These are phyloP conservation scores for Aspidiotus rigidus DNA, from an alignment of 2,888 invertebrate species.

Conservation along the genomic window DNA sequence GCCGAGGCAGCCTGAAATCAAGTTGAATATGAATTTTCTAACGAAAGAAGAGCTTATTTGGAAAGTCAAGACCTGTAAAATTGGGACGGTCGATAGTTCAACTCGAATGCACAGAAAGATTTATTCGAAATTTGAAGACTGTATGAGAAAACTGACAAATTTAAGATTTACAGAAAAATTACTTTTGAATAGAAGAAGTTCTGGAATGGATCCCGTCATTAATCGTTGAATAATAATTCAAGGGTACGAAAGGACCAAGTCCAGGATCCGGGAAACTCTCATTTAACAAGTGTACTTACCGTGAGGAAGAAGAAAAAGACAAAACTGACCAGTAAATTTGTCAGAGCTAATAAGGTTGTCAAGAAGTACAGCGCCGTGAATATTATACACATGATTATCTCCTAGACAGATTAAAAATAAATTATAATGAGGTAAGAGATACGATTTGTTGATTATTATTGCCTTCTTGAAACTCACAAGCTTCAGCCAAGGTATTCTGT, in stretches of 20 bases:
- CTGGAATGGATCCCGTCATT: no score
- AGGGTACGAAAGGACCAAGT: neutral
- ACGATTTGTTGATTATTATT: no score
- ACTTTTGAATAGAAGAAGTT: no score
- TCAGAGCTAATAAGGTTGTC: slow-evolving; percentile 7
- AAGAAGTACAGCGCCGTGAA: slow-evolving; percentile 25
- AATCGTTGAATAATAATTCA: neutral
- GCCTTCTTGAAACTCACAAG: slow-evolving; percentile 48
- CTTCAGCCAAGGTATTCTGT: slow-evolving; percentile 76
- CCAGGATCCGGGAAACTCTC: neutral
- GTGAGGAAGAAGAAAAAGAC: slow-evolving; percentile 13
- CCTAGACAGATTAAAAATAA: slow-evolving; percentile 19
- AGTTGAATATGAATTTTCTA: no score
- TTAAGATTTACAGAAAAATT: no score
- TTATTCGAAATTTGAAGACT: no score
- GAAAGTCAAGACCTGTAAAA: no score
- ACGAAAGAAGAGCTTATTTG: no score
- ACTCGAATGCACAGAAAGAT: no score
- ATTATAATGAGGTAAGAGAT: no score
- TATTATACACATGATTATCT: slow-evolving; percentile 30
- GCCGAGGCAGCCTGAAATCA: slow-evolving; percentile 7
- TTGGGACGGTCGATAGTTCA: no score
- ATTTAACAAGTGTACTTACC: slow-evolving; percentile 10
- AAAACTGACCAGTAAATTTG: neutral
- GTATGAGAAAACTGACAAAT: no score